Conservation (phyloP, 2,888 invertebrate genomes). For the Lycocerus yunnanus region DNA sequence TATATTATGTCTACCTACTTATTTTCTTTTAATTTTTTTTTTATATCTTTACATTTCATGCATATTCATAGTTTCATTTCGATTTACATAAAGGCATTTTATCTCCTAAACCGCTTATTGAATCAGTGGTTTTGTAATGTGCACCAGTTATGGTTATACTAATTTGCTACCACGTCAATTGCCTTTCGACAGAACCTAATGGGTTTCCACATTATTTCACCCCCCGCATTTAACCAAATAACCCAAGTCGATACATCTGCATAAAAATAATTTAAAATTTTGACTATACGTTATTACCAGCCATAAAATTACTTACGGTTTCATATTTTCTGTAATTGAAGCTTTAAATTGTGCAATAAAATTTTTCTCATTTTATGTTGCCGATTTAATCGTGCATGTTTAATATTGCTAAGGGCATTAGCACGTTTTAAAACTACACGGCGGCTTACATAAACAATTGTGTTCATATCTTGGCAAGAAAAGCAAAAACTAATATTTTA, state of each 20-base stretch:
- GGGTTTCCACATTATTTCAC: background rate
- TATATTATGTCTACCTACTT: background rate
- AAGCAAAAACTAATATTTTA: background rate
- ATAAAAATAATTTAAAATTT: slow-evolving; percentile 10
- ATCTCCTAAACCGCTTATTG: background rate
- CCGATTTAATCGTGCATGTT: slow-evolving; percentile 13
- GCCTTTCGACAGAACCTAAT: background rate
- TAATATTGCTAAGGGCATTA: slow-evolving; percentile 11
- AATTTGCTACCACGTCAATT: background rate
- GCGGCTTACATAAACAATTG: background rate
- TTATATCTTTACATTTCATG: background rate
- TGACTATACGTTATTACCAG: slow-evolving; percentile 13
- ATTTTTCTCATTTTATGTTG: slow-evolving; percentile 11
- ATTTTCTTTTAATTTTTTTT: background rate
- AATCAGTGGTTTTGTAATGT: background rate
- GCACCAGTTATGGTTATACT: background rate
- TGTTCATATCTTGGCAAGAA: background rate
- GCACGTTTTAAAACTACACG: slow-evolving; percentile 7
- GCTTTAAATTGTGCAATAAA: slow-evolving; percentile 10
- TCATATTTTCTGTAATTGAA: slow-evolving; percentile 4
- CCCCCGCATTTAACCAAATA: background rate
- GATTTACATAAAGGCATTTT: background rate
- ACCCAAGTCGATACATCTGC: background rate
- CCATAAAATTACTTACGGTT: slow-evolving; percentile 19
- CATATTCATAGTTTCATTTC: background rate